Percentiles rank a stretch among this genome's conserved stretches.
Evolutionary conservation across 2,113 vertebrate genomes (phyloP).

Genomic region (Ceratotherium simum): DNA sequence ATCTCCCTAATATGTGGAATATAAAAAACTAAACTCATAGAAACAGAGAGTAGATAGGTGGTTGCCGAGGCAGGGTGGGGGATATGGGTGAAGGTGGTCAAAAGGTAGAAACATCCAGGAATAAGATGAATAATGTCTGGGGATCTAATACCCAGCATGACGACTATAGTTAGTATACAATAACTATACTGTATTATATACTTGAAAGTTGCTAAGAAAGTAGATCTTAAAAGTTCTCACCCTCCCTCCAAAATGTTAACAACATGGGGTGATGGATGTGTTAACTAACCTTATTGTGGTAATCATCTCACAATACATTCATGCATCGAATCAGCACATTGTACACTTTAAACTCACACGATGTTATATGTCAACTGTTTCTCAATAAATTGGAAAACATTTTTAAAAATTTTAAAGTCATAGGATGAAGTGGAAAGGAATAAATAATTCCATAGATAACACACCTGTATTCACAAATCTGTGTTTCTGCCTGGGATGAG

Average conservation of each 20-base stretch:
- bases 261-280: neutral
- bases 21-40: neutral
- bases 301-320: neutral
- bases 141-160: neutral
- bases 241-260: neutral
- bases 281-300: neutral
- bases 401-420: neutral
- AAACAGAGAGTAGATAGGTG: neutral
- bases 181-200: neutral
- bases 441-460: neutral
- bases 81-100: neutral
- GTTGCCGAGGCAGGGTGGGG: neutral
- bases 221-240: neutral
- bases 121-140: neutral
- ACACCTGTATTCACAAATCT: neutral
- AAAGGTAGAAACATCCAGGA: neutral
- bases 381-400: neutral
- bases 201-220: neutral
- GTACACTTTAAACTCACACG: neutral
- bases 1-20: neutral
- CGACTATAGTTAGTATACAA: neutral
- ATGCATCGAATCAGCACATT: neutral
- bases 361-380: neutral
- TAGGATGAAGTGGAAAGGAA: neutral
- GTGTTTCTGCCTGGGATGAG: neutral